Conservation (phyloP, 2,888 invertebrate genomes). For the Agriotes lineatus region DNA sequence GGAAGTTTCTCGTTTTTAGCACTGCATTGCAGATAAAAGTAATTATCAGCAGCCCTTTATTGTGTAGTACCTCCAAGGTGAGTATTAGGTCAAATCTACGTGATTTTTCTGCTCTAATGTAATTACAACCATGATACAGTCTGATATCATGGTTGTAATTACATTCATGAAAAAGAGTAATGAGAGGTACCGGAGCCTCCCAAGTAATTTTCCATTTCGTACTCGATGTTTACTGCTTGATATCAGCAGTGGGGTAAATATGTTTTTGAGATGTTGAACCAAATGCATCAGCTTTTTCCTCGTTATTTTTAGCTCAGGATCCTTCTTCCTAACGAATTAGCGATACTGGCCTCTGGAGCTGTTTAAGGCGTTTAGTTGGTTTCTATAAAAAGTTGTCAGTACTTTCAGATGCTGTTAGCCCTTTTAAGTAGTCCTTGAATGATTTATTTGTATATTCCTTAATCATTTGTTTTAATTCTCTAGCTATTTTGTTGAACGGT, state of each 20-base stretch:
- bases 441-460: neutral
- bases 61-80: neutral
- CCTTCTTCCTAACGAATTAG: neutral
- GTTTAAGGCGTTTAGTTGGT: neutral
- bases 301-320: neutral
- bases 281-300: neutral
- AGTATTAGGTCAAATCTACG: neutral
- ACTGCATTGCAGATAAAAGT: conserved; percentile 1
- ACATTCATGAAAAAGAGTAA: neutral
- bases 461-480: conserved; percentile 2
- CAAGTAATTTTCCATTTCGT: neutral
- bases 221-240: neutral
- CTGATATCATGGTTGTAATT: neutral
- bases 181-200: neutral
- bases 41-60: neutral
- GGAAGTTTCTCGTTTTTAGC: too few relatives aligned
- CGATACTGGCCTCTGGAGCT: neutral
- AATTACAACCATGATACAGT: too few relatives aligned
- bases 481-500: too few relatives aligned
- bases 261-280: neutral
- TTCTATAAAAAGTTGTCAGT: neutral
- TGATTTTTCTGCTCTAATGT: too few relatives aligned
- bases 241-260: neutral
- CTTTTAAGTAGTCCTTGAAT: neutral
- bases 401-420: neutral